Conservation (phyloP, 2,888 invertebrate genomes). For the Rosalia funebris region DNA sequence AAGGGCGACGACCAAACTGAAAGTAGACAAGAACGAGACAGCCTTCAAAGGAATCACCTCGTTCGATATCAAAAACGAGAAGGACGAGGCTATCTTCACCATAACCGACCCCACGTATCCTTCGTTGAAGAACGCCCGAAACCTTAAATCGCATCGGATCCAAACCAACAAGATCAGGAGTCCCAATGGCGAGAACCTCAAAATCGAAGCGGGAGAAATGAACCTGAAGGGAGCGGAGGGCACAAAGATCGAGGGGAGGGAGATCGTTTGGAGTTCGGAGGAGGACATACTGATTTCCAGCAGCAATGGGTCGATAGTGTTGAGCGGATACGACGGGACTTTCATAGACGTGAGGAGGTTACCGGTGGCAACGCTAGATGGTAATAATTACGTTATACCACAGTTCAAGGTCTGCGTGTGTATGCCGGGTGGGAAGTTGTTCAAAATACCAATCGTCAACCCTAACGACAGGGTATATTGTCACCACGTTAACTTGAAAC, state of each 20-base stretch:
- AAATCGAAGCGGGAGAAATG: constrained; percentile 76
- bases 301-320: constrained; percentile 77
- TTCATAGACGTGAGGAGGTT: constrained; percentile 77
- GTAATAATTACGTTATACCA: constrained; percentile 59
- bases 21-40: constrained; percentile 75
- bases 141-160: constrained; percentile 72
- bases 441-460: constrained; percentile 77
- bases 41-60: constrained; percentile 70
- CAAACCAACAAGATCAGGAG: constrained; percentile 80
- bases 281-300: constrained; percentile 82
- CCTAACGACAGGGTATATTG: constrained; percentile 69
- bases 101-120: constrained; percentile 78
- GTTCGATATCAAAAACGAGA: constrained; percentile 75
- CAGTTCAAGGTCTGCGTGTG: constrained; percentile 92
- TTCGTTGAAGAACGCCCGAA: constrained; percentile 74
- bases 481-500: constrained; percentile 69
- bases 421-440: constrained; percentile 88
- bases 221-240: constrained; percentile 84
- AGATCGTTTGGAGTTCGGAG: constrained; percentile 80
- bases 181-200: constrained; percentile 75
- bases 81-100: constrained; percentile 75
- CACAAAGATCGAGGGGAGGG: constrained; percentile 76
- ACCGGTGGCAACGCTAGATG: constrained; percentile 71
- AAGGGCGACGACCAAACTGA: constrained; percentile 62
- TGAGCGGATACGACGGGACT: constrained; percentile 77